Percentiles rank a stretch among this genome's conserved stretches.
phyloP scores from a whole-genome alignment of 2,113 vertebrate species.

The Lagopus leucura region DNA sequence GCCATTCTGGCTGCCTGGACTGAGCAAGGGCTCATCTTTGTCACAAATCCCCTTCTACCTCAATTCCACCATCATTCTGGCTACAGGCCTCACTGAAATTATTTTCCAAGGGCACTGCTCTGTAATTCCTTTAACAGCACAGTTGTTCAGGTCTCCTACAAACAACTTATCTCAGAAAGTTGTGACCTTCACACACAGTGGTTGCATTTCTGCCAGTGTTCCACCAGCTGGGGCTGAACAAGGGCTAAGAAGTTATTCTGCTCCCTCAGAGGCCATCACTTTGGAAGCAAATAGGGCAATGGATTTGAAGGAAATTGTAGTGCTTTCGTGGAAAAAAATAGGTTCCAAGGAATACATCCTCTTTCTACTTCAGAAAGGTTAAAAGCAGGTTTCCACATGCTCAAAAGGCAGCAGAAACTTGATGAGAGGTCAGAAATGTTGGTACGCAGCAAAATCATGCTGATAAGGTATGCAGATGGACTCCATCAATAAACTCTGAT shows the following conservation, averaged over 20 bases:
- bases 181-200: neutral
- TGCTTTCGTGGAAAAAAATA: neutral
- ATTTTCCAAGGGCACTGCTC: neutral
- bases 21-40: neutral
- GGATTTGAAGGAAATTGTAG: neutral
- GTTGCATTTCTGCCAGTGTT: neutral
- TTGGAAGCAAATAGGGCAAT: accelerated
- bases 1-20: neutral
- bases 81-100: neutral
- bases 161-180: neutral
- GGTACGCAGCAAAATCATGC: slow-evolving; percentile 4
- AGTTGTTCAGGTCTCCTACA: neutral
- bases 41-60: neutral
- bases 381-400: slow-evolving; percentile 19
- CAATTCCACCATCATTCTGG: neutral
- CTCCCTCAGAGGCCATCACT: neutral
- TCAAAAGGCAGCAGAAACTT: slow-evolving; percentile 17
- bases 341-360: neutral
- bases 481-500: slow-evolving; percentile 15
- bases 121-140: neutral
- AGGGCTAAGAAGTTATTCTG: neutral
- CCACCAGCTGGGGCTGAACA: accelerated
- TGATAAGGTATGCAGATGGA: slow-evolving; percentile 44
- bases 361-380: neutral
- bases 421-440: slow-evolving; percentile 1